Evolutionary conservation across 2,888 invertebrate species (phyloP), one percentile per base, ranked within the genome.

Genomic region (Flexamia atlantica): DNA sequence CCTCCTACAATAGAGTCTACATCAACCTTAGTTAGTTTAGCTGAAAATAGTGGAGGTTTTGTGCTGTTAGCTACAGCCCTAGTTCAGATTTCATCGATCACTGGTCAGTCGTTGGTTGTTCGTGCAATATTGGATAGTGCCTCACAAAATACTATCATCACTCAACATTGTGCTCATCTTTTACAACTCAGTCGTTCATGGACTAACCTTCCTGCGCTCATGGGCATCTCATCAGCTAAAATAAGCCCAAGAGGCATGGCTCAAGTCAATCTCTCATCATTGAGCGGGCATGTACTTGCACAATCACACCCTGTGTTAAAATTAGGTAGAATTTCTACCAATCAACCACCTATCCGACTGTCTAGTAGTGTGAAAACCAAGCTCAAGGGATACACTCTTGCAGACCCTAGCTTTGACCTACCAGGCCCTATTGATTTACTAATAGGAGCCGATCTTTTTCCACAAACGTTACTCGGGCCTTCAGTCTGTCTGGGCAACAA

Each of bases 81-180:
- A 32, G 32, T 70, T 30, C 9, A 70, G 1, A 12, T 70, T 1
- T 70, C 70, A 3, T 32, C 70, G 12, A 7, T 9, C n/a, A 70
- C 30, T n/a, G 70, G 30, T 14, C 70, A 70, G 5, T 32, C 30
- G 1, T 32, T 28, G 5, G 70, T 70, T 32, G 36, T 70, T 10
- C 30, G 70, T 7, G 32, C 70, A 4, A n/a, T 70, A 30, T 32
- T 70, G 32, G 70, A 70, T 32, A 7, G 9, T 70, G 70, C 70
- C 36, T 70, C 70, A 32, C 70, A 70, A 30, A 30, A 20, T n/a
- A 70, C 70, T 32, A 28, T 70, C 4, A 70, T 70, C 30, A 9
- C 70, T 32, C 28, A 70, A n/a, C 36, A 28, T 17, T 70, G 70
- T 70, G 70, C 36, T 30, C 10, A 14, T 3, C 10, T 70, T 32